Conservation (phyloP, 2,797 vertebrate genomes). For the Aphelocoma californica region DNA sequence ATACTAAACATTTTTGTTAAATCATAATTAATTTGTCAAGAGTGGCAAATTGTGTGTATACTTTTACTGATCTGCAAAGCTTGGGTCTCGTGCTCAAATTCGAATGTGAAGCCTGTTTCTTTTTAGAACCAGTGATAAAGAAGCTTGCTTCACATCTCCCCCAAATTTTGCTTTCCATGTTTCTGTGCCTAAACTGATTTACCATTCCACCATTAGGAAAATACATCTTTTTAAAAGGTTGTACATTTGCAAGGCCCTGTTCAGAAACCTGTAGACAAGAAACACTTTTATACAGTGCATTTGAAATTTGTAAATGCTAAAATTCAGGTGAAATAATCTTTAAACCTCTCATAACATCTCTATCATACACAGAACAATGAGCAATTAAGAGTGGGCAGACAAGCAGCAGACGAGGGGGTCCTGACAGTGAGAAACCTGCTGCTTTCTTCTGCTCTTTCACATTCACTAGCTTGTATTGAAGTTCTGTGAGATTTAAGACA, state of each 20-base stretch:
- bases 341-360: neutral
- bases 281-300: neutral
- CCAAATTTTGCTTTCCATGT: neutral
- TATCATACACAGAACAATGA: rapidly evolving
- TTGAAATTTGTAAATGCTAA: neutral
- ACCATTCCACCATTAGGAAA: neutral
- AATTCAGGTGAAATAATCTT: neutral
- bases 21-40: neutral
- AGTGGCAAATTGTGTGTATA: neutral
- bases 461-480: neutral
- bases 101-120: neutral
- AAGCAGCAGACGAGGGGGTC: neutral
- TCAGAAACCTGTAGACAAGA: neutral
- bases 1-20: neutral
- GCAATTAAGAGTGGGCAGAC: neutral
- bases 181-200: neutral
- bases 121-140: neutral
- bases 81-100: neutral
- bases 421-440: neutral
- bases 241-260: neutral
- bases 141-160: neutral
- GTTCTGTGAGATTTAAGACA: neutral
- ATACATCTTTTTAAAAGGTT: neutral
- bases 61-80: neutral
- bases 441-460: neutral